A percentile compares a stretch with the other conserved stretches of the same genome.
Conservation (phyloP, 2,888 invertebrate genomes). For the Omphaloscelis lunosa region DNA sequence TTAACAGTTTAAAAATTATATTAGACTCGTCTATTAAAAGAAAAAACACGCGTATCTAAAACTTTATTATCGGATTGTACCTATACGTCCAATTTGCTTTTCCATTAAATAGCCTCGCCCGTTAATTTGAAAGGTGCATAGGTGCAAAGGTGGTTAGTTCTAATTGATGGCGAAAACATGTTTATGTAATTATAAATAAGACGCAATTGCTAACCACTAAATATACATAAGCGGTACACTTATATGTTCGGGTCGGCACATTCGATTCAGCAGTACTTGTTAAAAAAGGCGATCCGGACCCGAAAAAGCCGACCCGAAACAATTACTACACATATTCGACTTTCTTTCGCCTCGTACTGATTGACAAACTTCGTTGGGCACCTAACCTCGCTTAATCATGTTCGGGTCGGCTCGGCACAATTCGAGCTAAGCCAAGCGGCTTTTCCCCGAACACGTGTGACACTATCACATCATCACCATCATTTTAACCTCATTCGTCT, state of each 20-base stretch:
- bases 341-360: no score
- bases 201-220: no score
- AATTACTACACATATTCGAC: background rate
- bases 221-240: no score
- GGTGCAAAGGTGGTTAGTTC: no score
- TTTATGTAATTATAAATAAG: slow-evolving; percentile 27
- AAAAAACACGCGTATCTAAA: background rate
- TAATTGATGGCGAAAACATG: slow-evolving; percentile 57
- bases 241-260: background rate
- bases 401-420: background rate
- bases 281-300: no score
- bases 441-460: no score
- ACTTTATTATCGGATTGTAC: slow-evolving; percentile 42
- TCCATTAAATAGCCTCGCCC: slow-evolving; percentile 40
- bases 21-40: no score
- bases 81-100: slow-evolving; percentile 30
- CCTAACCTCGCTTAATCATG: background rate
- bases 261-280: background rate
- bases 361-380: no score
- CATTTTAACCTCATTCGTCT: no score
- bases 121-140: slow-evolving; percentile 58
- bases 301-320: background rate
- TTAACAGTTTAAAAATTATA: background rate
- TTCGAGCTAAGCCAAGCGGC: no score
- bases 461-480: no score